Conservation (phyloP, 1,140 invertebrate genomes). For the Pseudachorutes palmiensis region DNA sequence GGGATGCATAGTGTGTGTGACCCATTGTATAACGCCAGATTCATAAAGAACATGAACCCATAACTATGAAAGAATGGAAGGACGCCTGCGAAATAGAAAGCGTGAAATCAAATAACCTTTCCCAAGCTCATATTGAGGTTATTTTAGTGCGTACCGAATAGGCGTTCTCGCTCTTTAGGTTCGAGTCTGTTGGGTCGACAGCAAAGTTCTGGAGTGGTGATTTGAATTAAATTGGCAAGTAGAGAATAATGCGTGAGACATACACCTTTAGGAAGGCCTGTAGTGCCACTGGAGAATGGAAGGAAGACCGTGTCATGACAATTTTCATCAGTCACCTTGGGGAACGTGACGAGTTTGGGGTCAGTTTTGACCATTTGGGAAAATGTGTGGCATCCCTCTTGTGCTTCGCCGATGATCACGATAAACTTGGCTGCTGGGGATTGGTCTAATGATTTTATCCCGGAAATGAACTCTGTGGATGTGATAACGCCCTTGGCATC, state of each 20-base stretch:
- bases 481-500: conserved; percentile 62
- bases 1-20: conserved; percentile 61
- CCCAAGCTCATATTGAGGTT: neutral
- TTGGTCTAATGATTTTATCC: conserved; percentile 39
- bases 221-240: conserved; percentile 21
- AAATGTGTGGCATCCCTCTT: conserved; percentile 27
- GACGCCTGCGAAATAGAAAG: conserved; percentile 13
- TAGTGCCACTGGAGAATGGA: conserved; percentile 26
- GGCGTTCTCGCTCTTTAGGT: conserved; percentile 16
- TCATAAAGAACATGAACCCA: conserved; percentile 14
- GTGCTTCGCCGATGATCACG: conserved; percentile 22
- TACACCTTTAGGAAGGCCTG: conserved; percentile 66
- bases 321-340: conserved; percentile 16
- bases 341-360: conserved; percentile 15
- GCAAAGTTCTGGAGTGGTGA: conserved; percentile 13
- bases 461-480: conserved; percentile 50
- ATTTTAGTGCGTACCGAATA: neutral
- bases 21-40: conserved; percentile 49
- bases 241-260: conserved; percentile 56
- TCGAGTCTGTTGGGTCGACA: neutral
- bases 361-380: conserved; percentile 30
- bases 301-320: conserved; percentile 40
- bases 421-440: conserved; percentile 12
- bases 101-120: too few species aligned
- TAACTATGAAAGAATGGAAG: conserved; percentile 31